Evolutionary conservation across 2,113 vertebrate genomes (phyloP).

Genomic region (Burhinus bistriatus): DNA sequence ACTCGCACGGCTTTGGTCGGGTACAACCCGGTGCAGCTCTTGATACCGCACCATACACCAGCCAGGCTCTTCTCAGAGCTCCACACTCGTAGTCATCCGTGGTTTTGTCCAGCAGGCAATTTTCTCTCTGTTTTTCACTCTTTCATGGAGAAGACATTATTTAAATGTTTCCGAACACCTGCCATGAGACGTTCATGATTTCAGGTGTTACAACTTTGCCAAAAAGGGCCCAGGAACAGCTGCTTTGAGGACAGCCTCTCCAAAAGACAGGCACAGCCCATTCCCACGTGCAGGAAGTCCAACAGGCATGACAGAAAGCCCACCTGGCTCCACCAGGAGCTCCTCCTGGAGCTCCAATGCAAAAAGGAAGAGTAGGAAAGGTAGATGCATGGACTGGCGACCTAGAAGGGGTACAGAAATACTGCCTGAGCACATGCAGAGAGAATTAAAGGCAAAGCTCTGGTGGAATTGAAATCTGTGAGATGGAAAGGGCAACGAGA

Average conservation of each 20-base stretch:
- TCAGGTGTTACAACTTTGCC: neutral
- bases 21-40: neutral
- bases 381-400: neutral
- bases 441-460: neutral
- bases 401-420: neutral
- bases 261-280: neutral
- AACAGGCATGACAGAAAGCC: neutral
- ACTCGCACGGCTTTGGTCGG: neutral
- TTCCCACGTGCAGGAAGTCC: neutral
- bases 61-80: neutral
- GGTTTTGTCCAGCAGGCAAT: neutral
- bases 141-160: neutral
- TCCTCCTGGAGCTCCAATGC: neutral
- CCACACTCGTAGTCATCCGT: neutral
- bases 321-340: neutral
- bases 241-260: neutral
- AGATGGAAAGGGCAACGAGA: neutral
- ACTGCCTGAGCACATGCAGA: neutral
- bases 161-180: neutral
- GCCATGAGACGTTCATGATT: neutral
- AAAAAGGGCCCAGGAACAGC: neutral
- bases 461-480: accelerated
- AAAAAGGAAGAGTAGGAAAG: neutral
- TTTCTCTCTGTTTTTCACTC: neutral
- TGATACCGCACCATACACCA: neutral